A percentile compares a stretch with the other conserved stretches of the same genome.
Conservation (phyloP, 2,888 invertebrate species). For the Clusia tigrina region DNA sequence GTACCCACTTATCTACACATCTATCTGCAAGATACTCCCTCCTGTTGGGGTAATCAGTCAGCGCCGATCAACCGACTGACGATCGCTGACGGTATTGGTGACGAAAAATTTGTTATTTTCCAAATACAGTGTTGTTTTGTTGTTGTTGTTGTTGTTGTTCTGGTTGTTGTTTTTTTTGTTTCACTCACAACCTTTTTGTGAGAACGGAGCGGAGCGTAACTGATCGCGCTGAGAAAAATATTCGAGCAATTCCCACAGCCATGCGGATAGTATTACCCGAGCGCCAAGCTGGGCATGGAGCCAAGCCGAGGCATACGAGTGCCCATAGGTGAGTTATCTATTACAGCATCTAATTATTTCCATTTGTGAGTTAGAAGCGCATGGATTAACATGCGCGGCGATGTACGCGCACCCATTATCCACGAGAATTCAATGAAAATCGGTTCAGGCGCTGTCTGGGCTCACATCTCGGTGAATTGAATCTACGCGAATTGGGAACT, state of each 20-base stretch:
- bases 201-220: conserved; percentile 8
- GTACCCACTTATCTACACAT: neutral
- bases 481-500: conserved; percentile 11
- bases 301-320: neutral
- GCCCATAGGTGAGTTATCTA: conserved; percentile 1
- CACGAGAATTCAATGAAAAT: neutral
- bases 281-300: neutral
- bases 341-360: conserved; percentile 5
- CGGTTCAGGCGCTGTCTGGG: neutral
- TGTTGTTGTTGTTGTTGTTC: neutral
- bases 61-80: no score
- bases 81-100: neutral
- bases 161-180: no score
- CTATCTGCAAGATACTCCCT: neutral
- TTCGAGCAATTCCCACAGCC: conserved; percentile 38
- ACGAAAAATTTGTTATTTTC: conserved; percentile 2
- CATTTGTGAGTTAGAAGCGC: conserved; percentile 23
- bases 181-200: no score
- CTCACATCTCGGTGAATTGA: conserved; percentile 3
- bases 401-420: neutral
- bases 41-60: conserved; percentile 24
- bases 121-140: neutral
- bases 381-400: conserved; percentile 17
- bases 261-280: neutral
- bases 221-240: conserved; percentile 30